These are phyloP conservation scores for Vanessa atalanta DNA, from an alignment of 1,140 invertebrate species.

Conservation along the genomic window DNA sequence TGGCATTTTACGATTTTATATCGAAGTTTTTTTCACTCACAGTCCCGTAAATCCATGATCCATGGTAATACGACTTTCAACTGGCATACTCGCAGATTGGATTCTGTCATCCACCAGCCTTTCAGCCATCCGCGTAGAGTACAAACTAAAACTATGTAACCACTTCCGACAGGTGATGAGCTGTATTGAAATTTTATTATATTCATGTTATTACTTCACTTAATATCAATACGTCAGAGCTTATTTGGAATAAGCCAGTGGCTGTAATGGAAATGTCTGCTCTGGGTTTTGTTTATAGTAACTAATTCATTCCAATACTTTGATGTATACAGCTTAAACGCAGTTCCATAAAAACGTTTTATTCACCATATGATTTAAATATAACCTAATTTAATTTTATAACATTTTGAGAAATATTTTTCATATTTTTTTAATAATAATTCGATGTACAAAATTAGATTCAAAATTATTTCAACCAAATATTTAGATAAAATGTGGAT, in stretches of 20 bases:
- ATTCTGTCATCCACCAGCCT: slow-evolving; percentile 54
- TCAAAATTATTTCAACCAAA: too few species aligned
- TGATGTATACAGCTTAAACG: not conserved
- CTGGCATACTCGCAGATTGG: slow-evolving; percentile 52
- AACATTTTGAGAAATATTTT: not conserved
- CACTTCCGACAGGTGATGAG: slow-evolving; percentile 41
- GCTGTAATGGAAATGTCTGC: not conserved
- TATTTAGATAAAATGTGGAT: too few species aligned
- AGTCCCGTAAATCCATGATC: not conserved
- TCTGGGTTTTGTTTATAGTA: not conserved
- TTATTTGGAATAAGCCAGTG: not conserved
- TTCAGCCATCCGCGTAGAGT: slow-evolving; percentile 39
- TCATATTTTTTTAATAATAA: too few species aligned
- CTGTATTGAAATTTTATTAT: slow-evolving; percentile 41
- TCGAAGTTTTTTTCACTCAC: not conserved
- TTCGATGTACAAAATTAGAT: too few species aligned
- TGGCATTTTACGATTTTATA: too few species aligned
- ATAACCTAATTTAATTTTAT: not conserved
- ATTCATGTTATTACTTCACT: slow-evolving; percentile 10
- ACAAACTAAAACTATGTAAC: slow-evolving; percentile 43
- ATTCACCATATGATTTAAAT: too few species aligned
- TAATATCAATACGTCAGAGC: slow-evolving; percentile 14
- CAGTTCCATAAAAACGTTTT: not conserved
- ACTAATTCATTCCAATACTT: not conserved
- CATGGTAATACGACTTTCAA: slow-evolving; percentile 37